phyloP scores from a whole-genome alignment of 2,888 invertebrate genomes.

The Cephus nigrinus region DNA sequence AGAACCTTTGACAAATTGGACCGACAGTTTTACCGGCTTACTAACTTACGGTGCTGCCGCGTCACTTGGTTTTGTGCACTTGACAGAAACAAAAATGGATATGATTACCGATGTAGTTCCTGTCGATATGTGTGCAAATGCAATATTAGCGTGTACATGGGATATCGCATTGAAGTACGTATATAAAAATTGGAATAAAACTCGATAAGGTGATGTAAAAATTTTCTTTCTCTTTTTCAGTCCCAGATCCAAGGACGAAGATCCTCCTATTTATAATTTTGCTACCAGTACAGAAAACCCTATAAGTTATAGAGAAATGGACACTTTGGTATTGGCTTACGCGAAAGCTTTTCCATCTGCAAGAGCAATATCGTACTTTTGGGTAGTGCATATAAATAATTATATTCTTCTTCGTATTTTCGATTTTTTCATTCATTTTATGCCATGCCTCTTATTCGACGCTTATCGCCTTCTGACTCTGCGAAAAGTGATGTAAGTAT shows the following conservation, averaged over 20 bases:
- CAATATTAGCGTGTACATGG: constrained; percentile 43
- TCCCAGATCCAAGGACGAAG: not conserved
- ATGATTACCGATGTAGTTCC: constrained; percentile 41
- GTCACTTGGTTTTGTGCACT: constrained; percentile 38
- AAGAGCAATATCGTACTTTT: not conserved
- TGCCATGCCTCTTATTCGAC: not conserved
- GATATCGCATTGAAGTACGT: constrained; percentile 33
- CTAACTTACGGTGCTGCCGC: constrained; percentile 18
- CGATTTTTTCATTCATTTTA: not conserved
- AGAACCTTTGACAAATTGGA: constrained; percentile 45
- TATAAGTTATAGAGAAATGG: not conserved
- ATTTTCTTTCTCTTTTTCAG: not conserved
- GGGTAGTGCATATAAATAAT: not conserved
- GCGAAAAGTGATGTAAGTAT: not conserved
- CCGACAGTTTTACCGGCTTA: constrained; percentile 34
- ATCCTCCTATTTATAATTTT: not conserved
- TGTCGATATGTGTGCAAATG: constrained; percentile 46
- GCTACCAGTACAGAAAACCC: not conserved
- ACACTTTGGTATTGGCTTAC: not conserved
- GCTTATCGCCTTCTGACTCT: not conserved
- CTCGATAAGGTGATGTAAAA: not conserved
- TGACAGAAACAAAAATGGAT: constrained; percentile 20
- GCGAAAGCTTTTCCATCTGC: not conserved
- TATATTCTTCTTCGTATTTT: not conserved
- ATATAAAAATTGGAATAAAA: not conserved